These are phyloP conservation scores for Parambassis ranga DNA, from an alignment of 2,797 vertebrate species.

Conservation along the genomic window DNA sequence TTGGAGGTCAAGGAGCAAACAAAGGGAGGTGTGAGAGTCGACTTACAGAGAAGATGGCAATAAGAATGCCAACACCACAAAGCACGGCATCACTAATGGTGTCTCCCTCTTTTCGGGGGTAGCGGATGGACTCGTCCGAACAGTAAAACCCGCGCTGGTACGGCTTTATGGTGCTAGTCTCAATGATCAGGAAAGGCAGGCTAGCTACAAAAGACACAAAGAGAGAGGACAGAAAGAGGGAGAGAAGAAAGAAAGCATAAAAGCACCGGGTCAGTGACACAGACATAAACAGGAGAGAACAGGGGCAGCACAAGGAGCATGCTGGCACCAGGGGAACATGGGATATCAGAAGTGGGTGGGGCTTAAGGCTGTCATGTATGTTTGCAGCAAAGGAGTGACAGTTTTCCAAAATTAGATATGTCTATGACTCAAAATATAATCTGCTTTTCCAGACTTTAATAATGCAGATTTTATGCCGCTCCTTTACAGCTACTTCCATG, in stretches of 20 bases:
- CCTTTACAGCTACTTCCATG: slow-evolving; percentile 17
- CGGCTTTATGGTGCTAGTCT: slow-evolving; percentile 95
- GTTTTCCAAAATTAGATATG: slow-evolving; percentile 1
- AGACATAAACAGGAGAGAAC: slow-evolving; percentile 60
- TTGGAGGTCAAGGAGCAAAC: slow-evolving; percentile 36
- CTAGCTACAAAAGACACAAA: slow-evolving; percentile 84
- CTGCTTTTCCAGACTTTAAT: background rate
- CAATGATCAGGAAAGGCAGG: slow-evolving; percentile 98
- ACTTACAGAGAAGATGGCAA: slow-evolving; percentile 95
- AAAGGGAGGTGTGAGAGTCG: slow-evolving; percentile 54
- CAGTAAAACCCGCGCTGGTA: slow-evolving; percentile 98
- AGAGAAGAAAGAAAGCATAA: slow-evolving; percentile 55
- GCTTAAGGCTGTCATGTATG: slow-evolving; percentile 23
- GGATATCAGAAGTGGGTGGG: slow-evolving; percentile 45
- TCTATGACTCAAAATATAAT: background rate
- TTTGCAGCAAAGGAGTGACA: slow-evolving; percentile 32
- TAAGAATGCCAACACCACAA: slow-evolving; percentile 93
- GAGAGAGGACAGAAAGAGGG: slow-evolving; percentile 49
- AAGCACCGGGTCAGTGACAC: slow-evolving; percentile 68
- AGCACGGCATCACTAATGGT: slow-evolving; percentile 97
- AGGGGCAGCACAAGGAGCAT: slow-evolving; percentile 67
- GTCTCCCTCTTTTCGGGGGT: slow-evolving; percentile 92
- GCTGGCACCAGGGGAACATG: slow-evolving; percentile 56
- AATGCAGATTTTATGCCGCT: slow-evolving; percentile 5
- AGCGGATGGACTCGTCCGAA: slow-evolving; percentile 95